Base-by-base conservation (phyloP, 2,888 invertebrate species). In the Micropterix aruncella region DNA sequence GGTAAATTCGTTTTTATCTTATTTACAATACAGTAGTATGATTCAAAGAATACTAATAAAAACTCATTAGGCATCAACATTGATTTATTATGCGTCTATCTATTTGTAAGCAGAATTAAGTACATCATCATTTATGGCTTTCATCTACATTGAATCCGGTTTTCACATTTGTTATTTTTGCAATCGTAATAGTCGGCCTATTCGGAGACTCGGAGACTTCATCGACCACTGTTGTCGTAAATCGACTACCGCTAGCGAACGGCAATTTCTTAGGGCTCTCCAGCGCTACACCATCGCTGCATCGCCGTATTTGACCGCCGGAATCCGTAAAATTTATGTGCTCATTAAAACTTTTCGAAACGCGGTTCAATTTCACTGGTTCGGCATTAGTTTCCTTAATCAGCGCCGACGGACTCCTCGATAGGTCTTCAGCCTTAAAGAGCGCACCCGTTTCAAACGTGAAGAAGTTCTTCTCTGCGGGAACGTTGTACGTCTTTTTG, bases 381-480 rank as follows among this genome's bases (percentile, higher is more conserved):
- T 73, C 73, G 19, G 73, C 72, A 50, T 62, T 73, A 44, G 60
- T 60, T 55, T 73, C 73, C 55, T 66, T 71, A 2, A 73, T 62
- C 18, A 70, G 54, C 27, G 27, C 12, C 27, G 27, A 7, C 27
- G 27, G 27, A 27, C 7, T 7, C 7, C 27, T 27, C 12, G 27
- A 27, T 12, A 27, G 5, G 38, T 53, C 53, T 12, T 52, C 54
- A 50, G 56, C 55, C 19, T 52, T 44, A 18, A 48, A 42, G 2
- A 38, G 19, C 27, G 44, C 46, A 19, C 48, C 48, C 40, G 46
- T 45, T 9, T 19, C 18, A 39, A 43, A 41, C 42, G 40, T 45
- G 17, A 43, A 38, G 2, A 45, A 18, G 27, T 43, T 45, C 7
- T 41, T 43, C 40, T 48, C 44, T 16, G 42, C 41, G 15, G 41